A percentile compares a stretch with the other conserved stretches of the same genome.
Conservation (phyloP, 2,888 invertebrate genomes). For the Laothoe populi region DNA sequence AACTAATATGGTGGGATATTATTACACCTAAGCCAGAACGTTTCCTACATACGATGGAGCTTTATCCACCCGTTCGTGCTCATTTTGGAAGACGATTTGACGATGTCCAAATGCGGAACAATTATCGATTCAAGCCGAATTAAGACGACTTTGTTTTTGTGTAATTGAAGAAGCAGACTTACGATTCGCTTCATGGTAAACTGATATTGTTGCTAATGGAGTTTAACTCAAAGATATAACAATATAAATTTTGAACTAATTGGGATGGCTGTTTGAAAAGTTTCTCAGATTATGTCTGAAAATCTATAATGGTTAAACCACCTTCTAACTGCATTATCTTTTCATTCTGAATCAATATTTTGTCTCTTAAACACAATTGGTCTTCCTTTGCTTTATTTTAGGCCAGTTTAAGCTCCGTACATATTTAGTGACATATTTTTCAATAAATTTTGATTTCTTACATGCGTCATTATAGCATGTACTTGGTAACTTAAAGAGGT, state of each 20-base stretch:
- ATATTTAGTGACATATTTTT: too few species aligned
- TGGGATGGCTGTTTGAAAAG: background rate
- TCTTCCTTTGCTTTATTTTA: background rate
- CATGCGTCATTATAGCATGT: too few species aligned
- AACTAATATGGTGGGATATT: constrained; percentile 58
- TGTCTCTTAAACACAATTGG: background rate
- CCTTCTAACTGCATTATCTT: background rate
- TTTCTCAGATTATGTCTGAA: too few species aligned
- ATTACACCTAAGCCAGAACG: constrained; percentile 47
- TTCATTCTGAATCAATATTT: background rate
- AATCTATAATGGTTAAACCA: background rate
- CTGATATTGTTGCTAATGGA: background rate
- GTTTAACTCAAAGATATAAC: too few species aligned
- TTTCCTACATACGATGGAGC: constrained; percentile 15
- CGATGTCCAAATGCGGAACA: constrained; percentile 1
- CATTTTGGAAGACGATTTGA: constrained; percentile 22
- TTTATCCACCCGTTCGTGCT: constrained; percentile 4
- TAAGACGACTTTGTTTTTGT: background rate
- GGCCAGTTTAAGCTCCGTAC: too few species aligned
- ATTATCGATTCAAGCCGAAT: constrained; percentile 19
- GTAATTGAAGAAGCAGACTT: background rate
- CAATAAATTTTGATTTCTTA: too few species aligned
- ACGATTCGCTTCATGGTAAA: background rate
- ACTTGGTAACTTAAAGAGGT: too few species aligned
- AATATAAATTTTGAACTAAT: too few species aligned